These are phyloP conservation scores for Andrena trimmerana DNA, from an alignment of 2,888 invertebrate genomes.

Conservation along the genomic window DNA sequence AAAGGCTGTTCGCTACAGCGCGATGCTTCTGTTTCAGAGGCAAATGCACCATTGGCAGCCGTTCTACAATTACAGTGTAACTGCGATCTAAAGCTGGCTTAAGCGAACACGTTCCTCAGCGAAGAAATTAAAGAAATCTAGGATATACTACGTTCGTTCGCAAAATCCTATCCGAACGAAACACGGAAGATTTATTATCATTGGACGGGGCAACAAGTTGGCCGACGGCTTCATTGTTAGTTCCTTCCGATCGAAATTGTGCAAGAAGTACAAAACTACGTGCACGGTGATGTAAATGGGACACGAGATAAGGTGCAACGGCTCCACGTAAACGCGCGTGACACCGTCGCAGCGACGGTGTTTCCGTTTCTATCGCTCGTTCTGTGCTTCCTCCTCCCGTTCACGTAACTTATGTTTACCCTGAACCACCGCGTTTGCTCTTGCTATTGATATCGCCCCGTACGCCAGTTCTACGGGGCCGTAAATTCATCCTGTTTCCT, in stretches of 20 bases:
- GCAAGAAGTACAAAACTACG: slow-evolving; percentile 60
- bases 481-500: slow-evolving; percentile 72
- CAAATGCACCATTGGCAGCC: slow-evolving; percentile 46
- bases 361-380: slow-evolving; percentile 54
- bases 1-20: neutral
- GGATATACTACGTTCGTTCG: neutral
- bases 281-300: slow-evolving; percentile 72
- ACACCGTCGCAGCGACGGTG: slow-evolving; percentile 60
- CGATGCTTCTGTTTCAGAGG: slow-evolving; percentile 32
- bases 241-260: slow-evolving; percentile 61
- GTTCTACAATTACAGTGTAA: slow-evolving; percentile 59
- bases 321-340: slow-evolving; percentile 70
- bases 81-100: neutral
- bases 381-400: slow-evolving; percentile 48
- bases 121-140: neutral
- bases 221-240: slow-evolving; percentile 20
- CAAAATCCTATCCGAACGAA: neutral
- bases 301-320: slow-evolving; percentile 74
- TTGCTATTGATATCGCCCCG: slow-evolving; percentile 68
- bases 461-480: slow-evolving; percentile 49
- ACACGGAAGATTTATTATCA: neutral
- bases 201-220: neutral
- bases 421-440: slow-evolving; percentile 61
- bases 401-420: slow-evolving; percentile 69
- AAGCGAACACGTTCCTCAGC: neutral